Conservation (phyloP, 2,797 vertebrate species). For the Coregonus suidteri region DNA sequence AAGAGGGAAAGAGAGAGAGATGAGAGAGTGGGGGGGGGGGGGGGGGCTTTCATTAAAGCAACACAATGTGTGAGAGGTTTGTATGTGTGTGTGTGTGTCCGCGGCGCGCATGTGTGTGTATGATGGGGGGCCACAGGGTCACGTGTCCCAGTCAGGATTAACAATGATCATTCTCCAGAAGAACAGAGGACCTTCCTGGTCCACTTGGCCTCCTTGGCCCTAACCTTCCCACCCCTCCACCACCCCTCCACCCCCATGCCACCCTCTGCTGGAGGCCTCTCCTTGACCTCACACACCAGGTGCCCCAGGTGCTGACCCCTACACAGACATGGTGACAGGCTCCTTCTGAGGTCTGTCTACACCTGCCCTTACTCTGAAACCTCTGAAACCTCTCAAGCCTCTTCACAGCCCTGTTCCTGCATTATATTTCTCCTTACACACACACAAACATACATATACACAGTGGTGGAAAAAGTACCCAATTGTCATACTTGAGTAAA, state of each 20-base stretch:
- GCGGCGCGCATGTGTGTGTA: not conserved
- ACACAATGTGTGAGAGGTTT: conserved; percentile 10
- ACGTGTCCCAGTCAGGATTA: conserved; percentile 49
- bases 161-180: conserved; percentile 65
- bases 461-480: too few relatives aligned
- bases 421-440: not conserved
- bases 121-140: conserved; percentile 28
- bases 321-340: not conserved
- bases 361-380: conserved; percentile 46
- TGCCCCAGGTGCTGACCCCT: conserved; percentile 41
- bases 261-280: conserved; percentile 71
- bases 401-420: not conserved
- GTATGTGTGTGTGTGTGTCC: too few relatives aligned
- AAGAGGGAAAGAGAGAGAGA: conserved; percentile 6
- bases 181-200: conserved; percentile 64
- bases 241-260: conserved; percentile 37
- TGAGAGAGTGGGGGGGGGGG: not conserved
- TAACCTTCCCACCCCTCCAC: conserved; percentile 14
- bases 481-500: too few relatives aligned
- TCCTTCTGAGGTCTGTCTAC: conserved; percentile 10
- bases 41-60: conserved; percentile 13
- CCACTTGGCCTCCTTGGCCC: conserved; percentile 67
- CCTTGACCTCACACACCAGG: conserved; percentile 52
- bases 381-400: conserved; percentile 35
- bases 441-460: too few relatives aligned